Percentiles rank a stretch among this genome's conserved stretches.
phyloP scores from a whole-genome alignment of 2,888 invertebrate genomes.

The Cryptus viduatorius region DNA sequence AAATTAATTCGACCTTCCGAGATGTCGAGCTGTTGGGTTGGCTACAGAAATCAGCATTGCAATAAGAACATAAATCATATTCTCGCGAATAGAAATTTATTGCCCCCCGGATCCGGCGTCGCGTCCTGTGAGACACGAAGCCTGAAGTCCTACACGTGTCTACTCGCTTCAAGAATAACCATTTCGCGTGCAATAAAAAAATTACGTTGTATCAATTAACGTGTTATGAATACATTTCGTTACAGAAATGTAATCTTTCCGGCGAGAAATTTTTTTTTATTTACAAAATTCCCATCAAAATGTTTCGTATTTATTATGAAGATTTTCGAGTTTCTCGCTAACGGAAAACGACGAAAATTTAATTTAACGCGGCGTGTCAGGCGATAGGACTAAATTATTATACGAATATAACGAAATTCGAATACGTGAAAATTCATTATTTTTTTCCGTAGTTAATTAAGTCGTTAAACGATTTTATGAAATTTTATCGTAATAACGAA shows the following conservation, averaged over 20 bases:
- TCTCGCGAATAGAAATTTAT: background rate
- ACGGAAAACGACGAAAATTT: too few relatives aligned
- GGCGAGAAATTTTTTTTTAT: background rate
- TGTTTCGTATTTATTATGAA: background rate
- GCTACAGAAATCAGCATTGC: background rate
- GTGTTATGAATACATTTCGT: background rate
- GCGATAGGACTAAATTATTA: too few relatives aligned
- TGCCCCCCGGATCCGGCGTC: background rate
- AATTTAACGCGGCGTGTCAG: too few relatives aligned
- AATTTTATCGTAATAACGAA: background rate
- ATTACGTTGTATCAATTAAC: background rate
- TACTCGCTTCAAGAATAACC: background rate
- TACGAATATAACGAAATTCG: too few relatives aligned
- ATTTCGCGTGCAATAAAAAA: background rate
- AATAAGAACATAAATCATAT: background rate
- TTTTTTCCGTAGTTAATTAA: too few relatives aligned
- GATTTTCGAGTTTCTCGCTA: background rate
- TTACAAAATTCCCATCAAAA: background rate
- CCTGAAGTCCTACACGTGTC: background rate
- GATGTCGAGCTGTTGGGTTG: background rate
- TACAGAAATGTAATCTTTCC: background rate
- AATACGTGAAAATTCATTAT: too few relatives aligned
- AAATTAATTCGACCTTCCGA: constrained; percentile 57
- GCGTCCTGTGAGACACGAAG: background rate
- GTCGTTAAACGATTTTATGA: background rate